Conservation (phyloP, 92 coral and sea anemone species). For the Parazoanthus darwini region DNA sequence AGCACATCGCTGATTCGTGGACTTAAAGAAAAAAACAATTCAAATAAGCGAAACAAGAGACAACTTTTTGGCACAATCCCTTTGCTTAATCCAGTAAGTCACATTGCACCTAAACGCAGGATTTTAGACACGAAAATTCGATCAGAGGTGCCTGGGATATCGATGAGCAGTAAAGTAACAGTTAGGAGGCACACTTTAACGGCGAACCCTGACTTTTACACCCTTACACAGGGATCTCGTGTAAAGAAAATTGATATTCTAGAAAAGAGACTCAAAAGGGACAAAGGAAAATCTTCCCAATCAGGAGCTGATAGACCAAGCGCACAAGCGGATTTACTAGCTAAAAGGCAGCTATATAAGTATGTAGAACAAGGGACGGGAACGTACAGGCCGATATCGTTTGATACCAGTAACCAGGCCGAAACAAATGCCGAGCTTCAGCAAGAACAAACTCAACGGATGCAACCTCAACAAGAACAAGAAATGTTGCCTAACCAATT, state of each 20-base stretch:
- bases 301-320: not conserved
- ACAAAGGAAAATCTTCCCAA: not conserved
- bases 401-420: not conserved
- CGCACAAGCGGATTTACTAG: not conserved
- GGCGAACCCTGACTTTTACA: not conserved
- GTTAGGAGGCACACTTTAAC: not conserved
- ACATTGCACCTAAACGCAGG: not conserved
- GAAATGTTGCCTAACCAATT: slow-evolving; percentile 21
- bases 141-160: slow-evolving; percentile 57
- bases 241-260: not conserved
- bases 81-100: slow-evolving; percentile 63
- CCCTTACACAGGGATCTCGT: not conserved
- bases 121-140: slow-evolving; percentile 26
- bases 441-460: not conserved
- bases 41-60: slow-evolving; percentile 48
- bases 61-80: slow-evolving; percentile 93
- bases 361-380: not conserved
- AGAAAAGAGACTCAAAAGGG: slow-evolving; percentile 18
- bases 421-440: not conserved
- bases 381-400: not conserved
- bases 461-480: not conserved
- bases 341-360: slow-evolving; percentile 27
- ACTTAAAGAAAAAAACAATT: slow-evolving; percentile 10
- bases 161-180: not conserved
- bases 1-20: slow-evolving; percentile 26